These are phyloP conservation scores for Drosophila prostipennis DNA, from an alignment of 2,888 invertebrate species.

Conservation along the genomic window DNA sequence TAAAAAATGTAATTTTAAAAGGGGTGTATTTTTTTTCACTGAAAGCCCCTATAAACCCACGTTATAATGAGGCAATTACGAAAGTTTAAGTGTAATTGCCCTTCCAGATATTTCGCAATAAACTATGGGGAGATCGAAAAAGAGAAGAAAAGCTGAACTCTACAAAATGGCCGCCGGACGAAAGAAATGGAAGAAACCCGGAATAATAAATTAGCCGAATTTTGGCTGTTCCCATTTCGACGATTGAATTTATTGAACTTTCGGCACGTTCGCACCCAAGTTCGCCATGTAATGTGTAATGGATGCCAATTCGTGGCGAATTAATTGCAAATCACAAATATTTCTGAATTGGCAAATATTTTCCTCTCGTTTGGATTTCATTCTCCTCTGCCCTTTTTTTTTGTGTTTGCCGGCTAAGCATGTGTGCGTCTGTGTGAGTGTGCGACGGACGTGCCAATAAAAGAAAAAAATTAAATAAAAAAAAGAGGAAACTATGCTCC, in stretches of 20 bases:
- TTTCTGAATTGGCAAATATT: slow-evolving; percentile 19
- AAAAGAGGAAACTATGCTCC: slow-evolving; percentile 39
- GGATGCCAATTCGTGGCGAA: slow-evolving; percentile 7
- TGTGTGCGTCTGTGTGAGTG: slow-evolving; percentile 21
- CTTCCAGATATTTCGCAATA: slow-evolving; percentile 1
- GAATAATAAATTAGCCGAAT: slow-evolving; percentile 18
- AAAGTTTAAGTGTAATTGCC: slow-evolving; percentile 1
- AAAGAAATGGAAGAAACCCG: slow-evolving; percentile 12
- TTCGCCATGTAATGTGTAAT: slow-evolving; percentile 25
- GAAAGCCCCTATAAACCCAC: neutral
- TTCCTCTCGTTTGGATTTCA: slow-evolving; percentile 20
- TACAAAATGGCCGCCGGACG: slow-evolving; percentile 26
- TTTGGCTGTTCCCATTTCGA: neutral
- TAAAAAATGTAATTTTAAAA: too few relatives aligned
- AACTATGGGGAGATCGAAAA: neutral
- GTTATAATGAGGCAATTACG: slow-evolving; percentile 4
- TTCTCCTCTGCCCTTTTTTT: slow-evolving; percentile 20
- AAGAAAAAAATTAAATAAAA: slow-evolving; percentile 8
- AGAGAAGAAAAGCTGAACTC: slow-evolving; percentile 3
- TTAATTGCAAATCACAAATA: slow-evolving; percentile 33
- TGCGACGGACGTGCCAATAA: slow-evolving; percentile 49
- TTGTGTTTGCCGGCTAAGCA: slow-evolving; percentile 55
- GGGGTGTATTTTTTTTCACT: too few relatives aligned
- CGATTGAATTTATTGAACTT: slow-evolving; percentile 6
- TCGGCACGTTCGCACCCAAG: slow-evolving; percentile 17